phyloP scores from a whole-genome alignment of 1,140 invertebrate species.

The Whitmania pigra region DNA sequence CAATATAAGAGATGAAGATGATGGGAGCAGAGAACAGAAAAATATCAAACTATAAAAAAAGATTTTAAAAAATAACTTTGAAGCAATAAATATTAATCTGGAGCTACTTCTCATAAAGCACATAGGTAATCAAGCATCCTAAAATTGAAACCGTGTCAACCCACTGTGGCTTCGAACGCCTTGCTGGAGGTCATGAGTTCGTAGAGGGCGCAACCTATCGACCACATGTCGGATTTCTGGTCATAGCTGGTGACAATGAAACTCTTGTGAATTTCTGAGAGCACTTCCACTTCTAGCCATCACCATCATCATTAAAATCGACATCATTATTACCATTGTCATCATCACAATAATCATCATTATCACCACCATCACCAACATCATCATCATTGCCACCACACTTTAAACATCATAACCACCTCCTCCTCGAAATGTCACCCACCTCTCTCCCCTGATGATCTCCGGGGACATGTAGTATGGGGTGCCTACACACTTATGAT shows the following conservation, averaged over 20 bases:
- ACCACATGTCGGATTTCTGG: slow-evolving; percentile 64
- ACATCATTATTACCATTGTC: too few relatives aligned
- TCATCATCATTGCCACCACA: too few relatives aligned
- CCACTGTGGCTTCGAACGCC: slow-evolving; percentile 53
- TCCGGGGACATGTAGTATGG: slow-evolving; percentile 76
- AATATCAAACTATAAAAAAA: too few relatives aligned
- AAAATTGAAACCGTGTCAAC: slow-evolving; percentile 23
- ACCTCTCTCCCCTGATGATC: slow-evolving; percentile 59
- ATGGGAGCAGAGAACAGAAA: too few relatives aligned
- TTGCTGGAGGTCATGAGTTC: slow-evolving; percentile 53
- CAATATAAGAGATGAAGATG: not conserved
- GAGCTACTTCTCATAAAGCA: not conserved
- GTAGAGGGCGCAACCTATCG: slow-evolving; percentile 68
- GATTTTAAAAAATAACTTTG: too few relatives aligned
- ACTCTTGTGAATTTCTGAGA: too few relatives aligned
- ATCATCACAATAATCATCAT: too few relatives aligned
- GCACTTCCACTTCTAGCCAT: too few relatives aligned
- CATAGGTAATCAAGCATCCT: not conserved
- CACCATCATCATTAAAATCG: too few relatives aligned
- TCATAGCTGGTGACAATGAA: slow-evolving; percentile 35
- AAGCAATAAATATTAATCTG: not conserved
- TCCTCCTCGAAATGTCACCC: slow-evolving; percentile 33
- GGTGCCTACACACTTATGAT: slow-evolving; percentile 55
- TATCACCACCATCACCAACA: too few relatives aligned
- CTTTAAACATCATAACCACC: not conserved